Base-by-base conservation (phyloP, 2,113 vertebrate species). In the Toxotes jaculatrix region DNA sequence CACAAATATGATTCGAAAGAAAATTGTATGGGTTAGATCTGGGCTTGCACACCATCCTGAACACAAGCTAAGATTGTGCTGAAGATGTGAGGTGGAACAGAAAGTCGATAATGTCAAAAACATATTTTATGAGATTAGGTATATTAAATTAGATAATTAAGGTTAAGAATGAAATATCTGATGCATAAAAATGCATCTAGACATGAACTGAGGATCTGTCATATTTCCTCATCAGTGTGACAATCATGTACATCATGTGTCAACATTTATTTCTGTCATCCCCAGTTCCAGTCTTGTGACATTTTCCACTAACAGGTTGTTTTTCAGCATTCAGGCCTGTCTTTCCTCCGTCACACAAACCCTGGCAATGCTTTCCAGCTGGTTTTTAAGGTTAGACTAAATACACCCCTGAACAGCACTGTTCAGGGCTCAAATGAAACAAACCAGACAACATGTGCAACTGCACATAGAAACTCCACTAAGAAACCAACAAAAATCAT, bases 401-500 rank as follows among this genome's bases (percentile, higher is more conserved):
- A 88, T 90, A 90, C 89, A 88, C 74, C 72, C 83, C 90, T 74
- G 85, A 92, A 93, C 88, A 92, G 88, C 91, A 85, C 83, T 66
- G 88, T 69, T 87, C 90, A 90, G 90, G 93, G 91, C 77, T 94
- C 67, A 85, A 90, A 87, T 85, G 8, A 89, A 93, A 92, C 86
- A 92, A 92, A 93, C 89, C 89, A 90, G 82, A 94, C 93, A 92
- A 92, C 83, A 93, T 95, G 94, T 98, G 97, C 97, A 96, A 95
- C 93, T 91, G 97, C 97, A 99, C 97, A 96, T 95, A 96, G 94
- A 96, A 97, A 95, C 94, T 96, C 96, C 96, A 94, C 96, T 96
- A 97, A 96, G 96, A 97, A 97, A 97, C 88, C 91, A 93, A 92
- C 87, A 90, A 96, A 96, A 97, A 96, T 96, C 96, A 97, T 97